Conservation (phyloP, 2,888 invertebrate species). For the Epinotia brunnichana region DNA sequence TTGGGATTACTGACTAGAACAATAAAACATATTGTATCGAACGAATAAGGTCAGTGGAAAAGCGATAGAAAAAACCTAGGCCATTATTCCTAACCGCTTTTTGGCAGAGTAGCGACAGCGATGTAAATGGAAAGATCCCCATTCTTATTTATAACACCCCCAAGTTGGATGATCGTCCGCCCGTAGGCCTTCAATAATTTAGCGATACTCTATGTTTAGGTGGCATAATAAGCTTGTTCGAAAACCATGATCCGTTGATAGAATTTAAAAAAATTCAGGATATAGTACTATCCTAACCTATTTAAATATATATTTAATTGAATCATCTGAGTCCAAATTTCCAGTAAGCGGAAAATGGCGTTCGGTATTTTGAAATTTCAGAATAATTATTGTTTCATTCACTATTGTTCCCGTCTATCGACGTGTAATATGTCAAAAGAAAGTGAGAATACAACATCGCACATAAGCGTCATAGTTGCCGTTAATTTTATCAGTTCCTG, state of each 20-base stretch:
- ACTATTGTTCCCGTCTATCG: no score
- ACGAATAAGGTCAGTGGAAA: conserved; percentile 16
- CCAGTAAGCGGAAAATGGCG: no score
- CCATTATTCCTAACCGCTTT: conserved; percentile 38
- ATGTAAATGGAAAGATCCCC: conserved; percentile 41
- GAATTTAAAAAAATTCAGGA: no score
- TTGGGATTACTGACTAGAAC: conserved; percentile 2
- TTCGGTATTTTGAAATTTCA: no score
- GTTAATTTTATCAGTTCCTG: background rate
- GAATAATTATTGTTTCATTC: no score
- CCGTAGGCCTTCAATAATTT: conserved; percentile 33
- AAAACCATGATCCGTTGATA: no score
- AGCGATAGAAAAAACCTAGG: conserved; percentile 35
- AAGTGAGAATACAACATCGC: no score
- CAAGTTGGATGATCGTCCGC: conserved; percentile 32
- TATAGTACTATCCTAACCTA: no score
- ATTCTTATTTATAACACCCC: conserved; percentile 41
- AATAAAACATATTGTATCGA: conserved; percentile 22
- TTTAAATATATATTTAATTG: no score
- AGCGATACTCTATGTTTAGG: conserved; percentile 45
- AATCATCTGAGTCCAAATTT: no score
- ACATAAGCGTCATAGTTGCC: background rate
- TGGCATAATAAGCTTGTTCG: conserved; percentile 42
- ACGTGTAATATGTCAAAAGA: no score
- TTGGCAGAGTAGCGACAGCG: conserved; percentile 38